Evolutionary conservation across 2,888 invertebrate genomes (phyloP).

Genomic region (Tholera decimalis): DNA sequence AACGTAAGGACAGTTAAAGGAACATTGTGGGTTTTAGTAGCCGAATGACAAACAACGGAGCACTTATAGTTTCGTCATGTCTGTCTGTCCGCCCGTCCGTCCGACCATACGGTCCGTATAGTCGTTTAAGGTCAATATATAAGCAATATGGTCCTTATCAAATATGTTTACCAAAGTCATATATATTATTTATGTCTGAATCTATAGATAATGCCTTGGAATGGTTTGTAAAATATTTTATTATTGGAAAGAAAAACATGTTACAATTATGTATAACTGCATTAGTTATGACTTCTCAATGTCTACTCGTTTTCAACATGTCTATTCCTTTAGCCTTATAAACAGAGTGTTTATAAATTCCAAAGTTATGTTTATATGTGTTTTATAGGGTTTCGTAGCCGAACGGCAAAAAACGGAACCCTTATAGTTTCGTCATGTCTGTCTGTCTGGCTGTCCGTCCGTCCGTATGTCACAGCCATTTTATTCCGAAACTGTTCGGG

Average conservation of each 20-base stretch:
- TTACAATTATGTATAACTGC: slow-evolving; percentile 22
- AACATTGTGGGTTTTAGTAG: too few species aligned
- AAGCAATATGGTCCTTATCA: slow-evolving; percentile 37
- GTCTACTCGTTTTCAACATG: background rate
- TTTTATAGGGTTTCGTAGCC: too few species aligned
- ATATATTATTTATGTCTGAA: slow-evolving; percentile 33
- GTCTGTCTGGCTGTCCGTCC: too few species aligned
- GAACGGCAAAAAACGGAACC: too few species aligned
- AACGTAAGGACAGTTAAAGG: too few species aligned
- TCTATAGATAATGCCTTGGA: background rate
- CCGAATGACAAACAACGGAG: too few species aligned
- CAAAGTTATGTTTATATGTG: too few species aligned
- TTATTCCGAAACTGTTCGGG: too few species aligned
- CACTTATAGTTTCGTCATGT: too few species aligned
- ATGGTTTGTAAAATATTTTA: slow-evolving; percentile 18
- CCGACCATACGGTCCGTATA: slow-evolving; percentile 6
- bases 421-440: too few species aligned
- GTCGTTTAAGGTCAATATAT: slow-evolving; percentile 43
- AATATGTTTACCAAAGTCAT: slow-evolving; percentile 37
- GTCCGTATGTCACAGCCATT: too few species aligned
- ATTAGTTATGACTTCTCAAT: slow-evolving; percentile 8
- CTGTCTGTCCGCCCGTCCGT: slow-evolving; percentile 15
- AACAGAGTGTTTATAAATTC: too few species aligned
- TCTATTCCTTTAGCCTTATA: background rate
- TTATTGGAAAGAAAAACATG: slow-evolving; percentile 1